Conservation (phyloP, 2,888 invertebrate species). For the Nomada lathburiana region DNA sequence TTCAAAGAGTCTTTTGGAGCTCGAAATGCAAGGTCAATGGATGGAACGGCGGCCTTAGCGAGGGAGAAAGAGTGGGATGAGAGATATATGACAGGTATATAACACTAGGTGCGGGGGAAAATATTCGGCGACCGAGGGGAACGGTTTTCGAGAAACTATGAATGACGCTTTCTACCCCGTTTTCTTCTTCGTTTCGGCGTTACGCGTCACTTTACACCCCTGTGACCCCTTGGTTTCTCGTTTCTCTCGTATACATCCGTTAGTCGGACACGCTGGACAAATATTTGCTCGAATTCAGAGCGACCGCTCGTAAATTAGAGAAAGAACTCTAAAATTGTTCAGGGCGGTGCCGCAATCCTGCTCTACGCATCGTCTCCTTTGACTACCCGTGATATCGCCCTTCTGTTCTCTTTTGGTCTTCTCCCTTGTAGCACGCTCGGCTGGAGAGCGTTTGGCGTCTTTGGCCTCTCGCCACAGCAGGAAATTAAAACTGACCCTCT, state of each 20-base stretch:
- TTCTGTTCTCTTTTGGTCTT: constrained; percentile 19
- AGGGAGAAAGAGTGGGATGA: background rate
- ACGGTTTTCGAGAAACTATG: constrained; percentile 67
- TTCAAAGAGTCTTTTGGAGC: constrained; percentile 62
- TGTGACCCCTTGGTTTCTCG: background rate
- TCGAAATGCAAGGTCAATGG: constrained; percentile 44
- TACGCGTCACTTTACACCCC: constrained; percentile 21
- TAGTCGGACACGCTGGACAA: constrained; percentile 74
- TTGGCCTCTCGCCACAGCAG: constrained; percentile 53
- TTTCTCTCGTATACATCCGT: constrained; percentile 65
- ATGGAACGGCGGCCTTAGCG: constrained; percentile 7
- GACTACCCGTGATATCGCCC: background rate
- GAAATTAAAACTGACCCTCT: constrained; percentile 62
- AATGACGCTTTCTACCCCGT: constrained; percentile 66
- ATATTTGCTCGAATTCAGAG: constrained; percentile 77
- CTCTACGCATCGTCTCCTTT: background rate
- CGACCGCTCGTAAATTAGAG: constrained; percentile 72
- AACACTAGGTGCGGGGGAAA: constrained; percentile 26
- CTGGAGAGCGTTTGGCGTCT: constrained; percentile 51
- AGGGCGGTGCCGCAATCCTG: constrained; percentile 28
- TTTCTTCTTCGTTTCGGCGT: constrained; percentile 34
- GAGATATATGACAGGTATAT: constrained; percentile 47
- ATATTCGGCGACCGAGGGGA: constrained; percentile 50
- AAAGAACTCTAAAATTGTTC: constrained; percentile 65
- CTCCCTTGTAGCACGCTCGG: constrained; percentile 35